Evolutionary conservation across 2,113 vertebrate genomes (phyloP).

Genomic region (Clarias batrachus): DNA sequence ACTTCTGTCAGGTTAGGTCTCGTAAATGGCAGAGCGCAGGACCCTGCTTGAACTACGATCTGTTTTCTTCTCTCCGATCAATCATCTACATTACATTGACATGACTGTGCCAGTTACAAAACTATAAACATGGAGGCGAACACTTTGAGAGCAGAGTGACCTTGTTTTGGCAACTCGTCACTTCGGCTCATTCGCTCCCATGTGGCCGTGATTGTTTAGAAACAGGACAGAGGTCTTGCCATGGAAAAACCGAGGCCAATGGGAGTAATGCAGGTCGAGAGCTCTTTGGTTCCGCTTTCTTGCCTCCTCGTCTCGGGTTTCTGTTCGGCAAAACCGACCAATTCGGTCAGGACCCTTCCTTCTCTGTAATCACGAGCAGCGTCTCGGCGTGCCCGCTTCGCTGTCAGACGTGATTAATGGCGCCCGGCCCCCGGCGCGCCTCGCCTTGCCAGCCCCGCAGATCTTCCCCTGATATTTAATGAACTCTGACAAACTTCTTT

Average conservation of each 20-base stretch:
- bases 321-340: conserved; percentile 35
- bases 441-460: conserved; percentile 78
- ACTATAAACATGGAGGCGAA: background rate
- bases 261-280: conserved; percentile 43
- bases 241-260: conserved; percentile 17
- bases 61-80: background rate
- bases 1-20: background rate
- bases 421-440: conserved; percentile 70
- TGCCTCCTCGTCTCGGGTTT: conserved; percentile 55
- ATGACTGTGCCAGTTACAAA: background rate
- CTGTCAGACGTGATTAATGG: conserved; percentile 83
- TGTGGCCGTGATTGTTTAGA: conserved; percentile 31
- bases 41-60: background rate
- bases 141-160: background rate
- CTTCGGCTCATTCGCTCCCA: background rate
- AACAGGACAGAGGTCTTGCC: conserved; percentile 28
- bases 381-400: conserved; percentile 70
- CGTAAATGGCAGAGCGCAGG: background rate
- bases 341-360: conserved; percentile 53
- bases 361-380: conserved; percentile 72
- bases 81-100: background rate
- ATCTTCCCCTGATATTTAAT: conserved; percentile 84
- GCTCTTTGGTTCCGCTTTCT: conserved; percentile 54
- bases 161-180: conserved; percentile 17
- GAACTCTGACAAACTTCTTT: conserved; percentile 81